These are phyloP conservation scores for Camponotus fellah DNA, from an alignment of 2,888 invertebrate genomes.

Conservation along the genomic window DNA sequence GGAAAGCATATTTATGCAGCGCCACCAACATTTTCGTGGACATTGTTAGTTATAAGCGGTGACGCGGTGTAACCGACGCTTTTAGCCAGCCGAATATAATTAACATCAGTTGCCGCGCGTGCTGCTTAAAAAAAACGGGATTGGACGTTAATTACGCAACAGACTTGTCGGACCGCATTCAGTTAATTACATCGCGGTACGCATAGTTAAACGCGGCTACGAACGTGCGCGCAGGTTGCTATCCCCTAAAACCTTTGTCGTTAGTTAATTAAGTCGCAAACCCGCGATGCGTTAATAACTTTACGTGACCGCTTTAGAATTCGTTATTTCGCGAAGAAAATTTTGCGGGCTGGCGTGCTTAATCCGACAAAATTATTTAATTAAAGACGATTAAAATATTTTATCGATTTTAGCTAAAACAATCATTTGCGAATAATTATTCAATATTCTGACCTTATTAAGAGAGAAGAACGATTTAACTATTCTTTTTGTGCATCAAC, in stretches of 20 bases:
- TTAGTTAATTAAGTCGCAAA: slow-evolving; percentile 68
- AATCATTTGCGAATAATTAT: slow-evolving; percentile 27
- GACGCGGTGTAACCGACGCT: slow-evolving; percentile 36
- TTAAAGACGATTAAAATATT: slow-evolving; percentile 23
- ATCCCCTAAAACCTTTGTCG: slow-evolving; percentile 65
- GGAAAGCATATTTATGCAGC: background rate
- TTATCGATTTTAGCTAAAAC: slow-evolving; percentile 12
- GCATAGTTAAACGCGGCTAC: slow-evolving; percentile 62
- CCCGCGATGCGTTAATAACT: slow-evolving; percentile 61
- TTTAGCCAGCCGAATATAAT: slow-evolving; percentile 56
- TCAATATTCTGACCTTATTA: background rate
- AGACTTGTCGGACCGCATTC: slow-evolving; percentile 56
- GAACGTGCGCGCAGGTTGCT: slow-evolving; percentile 26
- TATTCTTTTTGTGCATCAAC: background rate
- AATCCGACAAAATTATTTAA: slow-evolving; percentile 29
- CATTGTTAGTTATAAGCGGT: slow-evolving; percentile 34
- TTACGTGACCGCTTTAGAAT: slow-evolving; percentile 44
- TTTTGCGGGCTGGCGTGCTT: slow-evolving; percentile 19
- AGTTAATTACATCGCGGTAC: slow-evolving; percentile 70
- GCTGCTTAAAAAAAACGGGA: slow-evolving; percentile 30
- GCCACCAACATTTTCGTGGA: background rate
- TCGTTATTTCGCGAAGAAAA: slow-evolving; percentile 36
- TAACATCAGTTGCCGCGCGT: slow-evolving; percentile 54
- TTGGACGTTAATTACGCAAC: slow-evolving; percentile 66
- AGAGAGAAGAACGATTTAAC: background rate